Evolutionary conservation across 1,140 invertebrate species (phyloP).

Genomic region (Apis laboriosa): DNA sequence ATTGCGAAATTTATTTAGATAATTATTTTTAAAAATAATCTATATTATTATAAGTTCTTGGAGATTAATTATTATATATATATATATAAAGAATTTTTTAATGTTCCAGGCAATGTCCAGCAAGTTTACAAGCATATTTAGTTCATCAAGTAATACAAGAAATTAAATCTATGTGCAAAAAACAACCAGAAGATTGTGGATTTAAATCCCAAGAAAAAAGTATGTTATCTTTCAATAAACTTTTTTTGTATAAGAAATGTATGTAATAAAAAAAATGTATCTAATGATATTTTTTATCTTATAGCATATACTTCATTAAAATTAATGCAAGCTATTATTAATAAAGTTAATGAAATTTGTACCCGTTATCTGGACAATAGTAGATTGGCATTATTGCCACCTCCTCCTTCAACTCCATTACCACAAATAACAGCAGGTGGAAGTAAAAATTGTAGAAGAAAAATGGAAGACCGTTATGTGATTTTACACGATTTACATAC

Average conservation of each 20-base stretch:
- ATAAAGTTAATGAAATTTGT: conserved; percentile 87
- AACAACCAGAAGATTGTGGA: conserved; percentile 84
- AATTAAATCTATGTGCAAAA: conserved; percentile 83
- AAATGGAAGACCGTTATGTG: conserved; percentile 94
- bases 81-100: conserved; percentile 1
- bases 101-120: conserved; percentile 85
- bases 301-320: conserved; percentile 86
- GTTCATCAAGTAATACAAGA: conserved; percentile 85
- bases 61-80: neutral
- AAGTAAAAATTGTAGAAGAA: conserved; percentile 90
- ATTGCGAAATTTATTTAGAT: conserved; percentile 10
- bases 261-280: neutral
- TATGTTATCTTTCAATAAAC: conserved; percentile 69
- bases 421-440: conserved; percentile 83
- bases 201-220: conserved; percentile 82
- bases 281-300: conserved; percentile 66
- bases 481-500: conserved; percentile 87
- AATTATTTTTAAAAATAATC: neutral
- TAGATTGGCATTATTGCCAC: conserved; percentile 81
- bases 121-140: conserved; percentile 84
- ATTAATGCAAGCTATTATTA: conserved; percentile 87
- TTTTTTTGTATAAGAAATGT: neutral
- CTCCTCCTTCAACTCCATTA: conserved; percentile 80
- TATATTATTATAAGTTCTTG: neutral
- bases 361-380: conserved; percentile 85